These are phyloP conservation scores for Piaya cayana DNA, from an alignment of 2,113 vertebrate species.

Conservation along the genomic window DNA sequence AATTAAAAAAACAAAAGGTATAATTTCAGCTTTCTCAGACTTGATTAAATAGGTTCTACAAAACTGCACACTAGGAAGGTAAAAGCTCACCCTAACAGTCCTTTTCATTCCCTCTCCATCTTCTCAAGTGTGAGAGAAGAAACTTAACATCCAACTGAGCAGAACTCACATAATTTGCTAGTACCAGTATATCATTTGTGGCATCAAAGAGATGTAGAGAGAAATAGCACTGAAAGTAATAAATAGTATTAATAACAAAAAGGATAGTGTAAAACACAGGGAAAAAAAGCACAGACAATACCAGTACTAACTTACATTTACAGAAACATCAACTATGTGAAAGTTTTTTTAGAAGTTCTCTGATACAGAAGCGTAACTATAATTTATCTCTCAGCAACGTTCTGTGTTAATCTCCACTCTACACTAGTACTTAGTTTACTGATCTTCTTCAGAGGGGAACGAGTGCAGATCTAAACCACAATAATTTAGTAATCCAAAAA, in stretches of 20 bases:
- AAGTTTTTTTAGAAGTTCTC: not conserved
- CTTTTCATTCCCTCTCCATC: not conserved
- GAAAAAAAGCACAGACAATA: not conserved
- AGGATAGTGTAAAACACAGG: not conserved
- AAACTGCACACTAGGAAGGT: not conserved
- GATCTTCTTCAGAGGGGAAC: not conserved
- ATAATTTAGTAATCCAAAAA: not conserved
- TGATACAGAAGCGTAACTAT: not conserved
- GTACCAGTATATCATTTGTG: not conserved
- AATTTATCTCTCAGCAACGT: not conserved
- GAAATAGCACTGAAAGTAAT: not conserved
- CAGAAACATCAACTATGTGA: accelerated
- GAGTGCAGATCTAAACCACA: not conserved
- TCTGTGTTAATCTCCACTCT: not conserved
- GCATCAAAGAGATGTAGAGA: not conserved
- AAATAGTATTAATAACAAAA: not conserved
- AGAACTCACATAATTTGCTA: not conserved
- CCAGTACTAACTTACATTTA: not conserved
- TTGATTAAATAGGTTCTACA: not conserved
- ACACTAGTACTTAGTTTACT: not conserved
- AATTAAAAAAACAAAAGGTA: not conserved
- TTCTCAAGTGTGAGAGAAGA: not conserved
- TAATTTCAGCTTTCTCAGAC: not conserved
- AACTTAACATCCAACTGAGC: not conserved
- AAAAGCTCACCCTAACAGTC: not conserved